Evolutionary conservation across 2,888 invertebrate species (phyloP), one percentile per base, ranked within the genome.

Genomic region (Eupithecia exiguata): DNA sequence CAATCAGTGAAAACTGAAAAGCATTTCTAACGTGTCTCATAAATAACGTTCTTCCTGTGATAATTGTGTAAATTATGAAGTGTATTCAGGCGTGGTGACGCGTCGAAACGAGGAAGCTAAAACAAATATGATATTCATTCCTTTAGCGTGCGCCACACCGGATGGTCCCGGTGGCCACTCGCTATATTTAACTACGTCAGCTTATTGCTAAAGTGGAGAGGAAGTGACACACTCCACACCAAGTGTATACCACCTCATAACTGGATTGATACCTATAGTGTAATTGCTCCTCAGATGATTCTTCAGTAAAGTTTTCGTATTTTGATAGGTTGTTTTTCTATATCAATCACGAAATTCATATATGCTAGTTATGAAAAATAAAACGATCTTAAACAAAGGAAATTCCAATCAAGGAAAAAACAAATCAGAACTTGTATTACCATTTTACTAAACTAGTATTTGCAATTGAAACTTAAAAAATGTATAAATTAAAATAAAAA

Each of bases 81-180:
- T 74, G 69, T 78, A 78, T 83, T 81, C 81, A 79, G 79, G 78
- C 78, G 76, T 77, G 76, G 76, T 80, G 81, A 82, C 78, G 79
- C 79, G 78, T 82, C 76, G 72, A 78, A 80, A 80, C 80, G 82
- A 81, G 82, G 81, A 82, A 83, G 82, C 78, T 82, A 82, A 84
- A 84, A 83, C 81, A 79, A 79, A 82, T 81, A 84, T 83, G 83
- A 83, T 81, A 81, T 82, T 83, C 85, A 88, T 89, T 87, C 85
- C 85, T 83, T 75, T 76, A 80, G 80, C 79, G 82, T 87, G 87
- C 87, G 85, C 82, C 85, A 85, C 81, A 84, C 88, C 87, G 88
- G 86, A 85, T 84, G 85, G 84, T 83, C 81, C 75, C 82, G 72
- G 72, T 75, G 80, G 80, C 80, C 77, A 74, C 72, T 61, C 76